A percentile compares a stretch with the other conserved stretches of the same genome.
Evolutionary conservation across 2,888 invertebrate genomes (phyloP).

Genomic region (Rotaria sp.): DNA sequence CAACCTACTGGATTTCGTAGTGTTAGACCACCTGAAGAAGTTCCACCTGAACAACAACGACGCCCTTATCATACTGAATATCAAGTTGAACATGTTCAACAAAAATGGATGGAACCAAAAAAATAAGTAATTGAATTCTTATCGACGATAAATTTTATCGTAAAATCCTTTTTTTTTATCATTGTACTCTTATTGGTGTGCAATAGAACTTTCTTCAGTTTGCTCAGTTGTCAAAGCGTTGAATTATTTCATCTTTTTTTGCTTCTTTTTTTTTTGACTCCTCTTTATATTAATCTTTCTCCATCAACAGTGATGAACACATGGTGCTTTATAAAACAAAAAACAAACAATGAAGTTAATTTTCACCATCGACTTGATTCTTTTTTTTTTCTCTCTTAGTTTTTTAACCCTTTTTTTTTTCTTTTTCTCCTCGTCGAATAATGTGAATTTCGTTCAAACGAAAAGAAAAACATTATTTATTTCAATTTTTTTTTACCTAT

Average conservation of each 20-base stretch:
- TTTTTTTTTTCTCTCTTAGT: background rate
- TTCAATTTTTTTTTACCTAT: background rate
- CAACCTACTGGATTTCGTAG: conserved; percentile 15
- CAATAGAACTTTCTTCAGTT: background rate
- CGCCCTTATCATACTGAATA: conserved; percentile 32
- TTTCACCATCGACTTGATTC: background rate
- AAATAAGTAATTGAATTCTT: background rate
- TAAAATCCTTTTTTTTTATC: no score
- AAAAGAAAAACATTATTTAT: background rate
- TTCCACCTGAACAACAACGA: conserved; percentile 36
- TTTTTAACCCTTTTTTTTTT: background rate
- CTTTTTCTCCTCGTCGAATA: background rate
- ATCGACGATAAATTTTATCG: background rate
- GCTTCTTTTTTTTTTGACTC: background rate
- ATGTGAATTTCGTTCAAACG: background rate
- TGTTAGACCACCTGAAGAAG: conserved; percentile 3
- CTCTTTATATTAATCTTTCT: background rate
- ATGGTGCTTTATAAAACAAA: background rate
- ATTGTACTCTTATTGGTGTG: background rate
- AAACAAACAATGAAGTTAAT: background rate
- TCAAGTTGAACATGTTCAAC: conserved; percentile 38
- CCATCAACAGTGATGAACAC: background rate
- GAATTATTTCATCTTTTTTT: background rate
- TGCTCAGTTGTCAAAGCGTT: background rate
- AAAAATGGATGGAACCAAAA: conserved; percentile 40